phyloP scores from a whole-genome alignment of 2,113 vertebrate species.

The Phylloscopus trochiloides region DNA sequence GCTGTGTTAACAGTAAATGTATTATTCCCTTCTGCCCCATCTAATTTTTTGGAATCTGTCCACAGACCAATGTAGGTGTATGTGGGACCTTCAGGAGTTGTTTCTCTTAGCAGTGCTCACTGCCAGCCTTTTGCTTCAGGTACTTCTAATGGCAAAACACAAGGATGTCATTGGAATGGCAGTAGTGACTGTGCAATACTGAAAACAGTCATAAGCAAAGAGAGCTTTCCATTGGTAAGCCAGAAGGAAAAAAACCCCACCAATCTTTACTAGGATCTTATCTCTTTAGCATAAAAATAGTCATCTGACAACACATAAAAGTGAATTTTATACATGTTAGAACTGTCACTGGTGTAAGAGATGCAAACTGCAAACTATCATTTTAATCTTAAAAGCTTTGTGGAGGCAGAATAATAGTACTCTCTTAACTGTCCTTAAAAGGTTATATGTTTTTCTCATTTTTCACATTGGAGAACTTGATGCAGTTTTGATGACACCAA shows the following conservation, averaged over 20 bases:
- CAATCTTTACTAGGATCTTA: background rate
- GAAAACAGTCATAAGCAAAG: background rate
- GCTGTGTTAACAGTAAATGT: background rate
- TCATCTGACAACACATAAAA: slow-evolving; percentile 28
- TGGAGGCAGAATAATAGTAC: slow-evolving; percentile 46
- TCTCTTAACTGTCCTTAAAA: slow-evolving; percentile 49
- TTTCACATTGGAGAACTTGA: slow-evolving; percentile 9
- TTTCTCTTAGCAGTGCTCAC: background rate
- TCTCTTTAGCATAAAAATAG: slow-evolving; percentile 8
- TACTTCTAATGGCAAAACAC: background rate
- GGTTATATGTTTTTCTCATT: background rate
- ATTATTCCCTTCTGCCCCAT: background rate
- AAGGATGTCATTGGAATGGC: background rate
- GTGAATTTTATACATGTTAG: background rate
- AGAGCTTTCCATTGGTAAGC: background rate
- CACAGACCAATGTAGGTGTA: background rate
- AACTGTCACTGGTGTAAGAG: slow-evolving; percentile 16
- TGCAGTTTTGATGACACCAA: slow-evolving; percentile 6
- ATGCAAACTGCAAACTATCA: slow-evolving; percentile 13
- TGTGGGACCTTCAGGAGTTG: background rate
- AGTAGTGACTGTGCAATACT: background rate
- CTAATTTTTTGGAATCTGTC: background rate
- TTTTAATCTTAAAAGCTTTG: slow-evolving; percentile 48
- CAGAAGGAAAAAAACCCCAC: background rate
- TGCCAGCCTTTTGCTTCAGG: background rate